Base-by-base conservation (phyloP, 2,113 vertebrate species). In the Daphoenositta chrysoptera region DNA sequence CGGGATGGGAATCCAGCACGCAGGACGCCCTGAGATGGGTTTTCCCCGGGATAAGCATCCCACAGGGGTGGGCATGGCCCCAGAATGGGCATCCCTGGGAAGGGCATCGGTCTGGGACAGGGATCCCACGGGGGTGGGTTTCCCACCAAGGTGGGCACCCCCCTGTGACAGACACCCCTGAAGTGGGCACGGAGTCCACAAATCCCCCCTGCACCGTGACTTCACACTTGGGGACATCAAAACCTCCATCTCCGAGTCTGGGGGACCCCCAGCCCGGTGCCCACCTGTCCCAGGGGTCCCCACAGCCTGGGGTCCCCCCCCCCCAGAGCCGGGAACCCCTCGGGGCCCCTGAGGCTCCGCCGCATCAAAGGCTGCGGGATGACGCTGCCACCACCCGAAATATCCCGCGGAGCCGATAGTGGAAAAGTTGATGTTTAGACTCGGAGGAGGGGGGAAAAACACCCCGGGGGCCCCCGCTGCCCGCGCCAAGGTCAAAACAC, bases 341-440 rank as follows among this genome's bases (percentile, higher is more conserved):
- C 7, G 15, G 79, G 92, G 69, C 84, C 66, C 93, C 81, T 30
- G 64, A 76, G 90, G 83, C 45, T 65, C 8, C 13, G 4, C 35
- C 15, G 11, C 92, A 93, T 96, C 94, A 93, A 89, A 95, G 81
- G 60, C 82, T 70, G 82, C 10, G 26, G 90, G 88, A 94, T 95
- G 94, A 94, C 73, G 73, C 95, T 87, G 91, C 73, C 19, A 6
- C 56, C 7, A 31, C 93, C 95, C n/a, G 9, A 96, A 95, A 96
- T 94, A 96, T 87, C 72, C 56, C 86, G 42, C 26, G 10, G 66
- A 66, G 84, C 77, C 51, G 61, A 95, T 94, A 89, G 95, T 89
- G 96, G 96, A 96, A 97, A 97, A 96, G 70, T 82, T 96, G 96
- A 96, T 94, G 95, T 87, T 95, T 91, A 83, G 80, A 81, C 83